Conservation (phyloP, 2,797 vertebrate species). For the Meda fulgida region DNA sequence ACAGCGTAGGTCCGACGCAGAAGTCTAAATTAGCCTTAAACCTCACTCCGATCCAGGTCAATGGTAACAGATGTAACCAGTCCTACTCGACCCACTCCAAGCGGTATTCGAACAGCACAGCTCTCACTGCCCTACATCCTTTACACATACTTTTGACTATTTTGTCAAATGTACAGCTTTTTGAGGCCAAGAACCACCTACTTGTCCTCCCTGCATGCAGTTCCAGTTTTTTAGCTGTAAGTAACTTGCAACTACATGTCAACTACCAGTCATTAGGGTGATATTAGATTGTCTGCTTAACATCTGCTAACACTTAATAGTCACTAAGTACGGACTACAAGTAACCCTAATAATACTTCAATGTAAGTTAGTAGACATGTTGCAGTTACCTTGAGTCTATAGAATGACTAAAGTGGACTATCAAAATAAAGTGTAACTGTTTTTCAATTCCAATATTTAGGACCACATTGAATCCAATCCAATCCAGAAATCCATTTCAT, state of each 20-base stretch:
- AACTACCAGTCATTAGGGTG: too few relatives aligned
- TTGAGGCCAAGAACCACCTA: background rate
- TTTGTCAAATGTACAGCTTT: background rate
- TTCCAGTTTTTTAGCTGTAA: background rate
- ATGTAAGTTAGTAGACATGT: background rate
- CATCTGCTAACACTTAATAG: background rate
- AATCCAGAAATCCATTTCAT: background rate
- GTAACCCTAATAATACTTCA: background rate
- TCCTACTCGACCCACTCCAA: too few relatives aligned
- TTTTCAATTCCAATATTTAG: background rate
- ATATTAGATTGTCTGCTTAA: too few relatives aligned
- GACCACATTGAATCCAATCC: background rate
- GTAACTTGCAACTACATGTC: too few relatives aligned
- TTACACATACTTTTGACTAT: background rate
- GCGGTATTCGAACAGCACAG: too few relatives aligned
- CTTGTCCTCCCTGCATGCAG: background rate
- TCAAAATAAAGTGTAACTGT: background rate
- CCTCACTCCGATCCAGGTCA: too few relatives aligned
- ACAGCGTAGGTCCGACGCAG: too few relatives aligned
- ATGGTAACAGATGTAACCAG: too few relatives aligned
- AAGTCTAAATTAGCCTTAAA: too few relatives aligned
- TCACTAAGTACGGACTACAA: background rate
- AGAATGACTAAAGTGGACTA: background rate
- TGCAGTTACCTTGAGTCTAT: background rate
- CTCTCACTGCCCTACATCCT: too few relatives aligned